These are phyloP conservation scores for Ploceus nigricollis DNA, from an alignment of 2,113 vertebrate genomes.

Conservation along the genomic window DNA sequence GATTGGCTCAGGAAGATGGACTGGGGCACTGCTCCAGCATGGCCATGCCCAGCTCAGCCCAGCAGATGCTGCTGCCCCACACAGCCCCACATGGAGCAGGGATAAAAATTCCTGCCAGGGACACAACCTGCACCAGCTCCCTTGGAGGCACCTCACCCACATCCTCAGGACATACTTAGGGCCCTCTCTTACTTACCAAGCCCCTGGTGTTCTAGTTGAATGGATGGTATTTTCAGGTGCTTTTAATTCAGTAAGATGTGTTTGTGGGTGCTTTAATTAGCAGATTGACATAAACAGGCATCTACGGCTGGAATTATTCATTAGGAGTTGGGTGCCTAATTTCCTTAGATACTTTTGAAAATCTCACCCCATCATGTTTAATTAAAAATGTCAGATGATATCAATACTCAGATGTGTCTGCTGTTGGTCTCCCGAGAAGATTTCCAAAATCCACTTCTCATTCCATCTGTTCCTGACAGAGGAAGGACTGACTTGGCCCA, in stretches of 20 bases:
- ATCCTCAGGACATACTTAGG: not conserved
- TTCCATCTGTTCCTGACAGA: slow-evolving; percentile 58
- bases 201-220: not conserved
- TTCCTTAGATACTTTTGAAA: slow-evolving; percentile 62
- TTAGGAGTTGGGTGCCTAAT: slow-evolving; percentile 63
- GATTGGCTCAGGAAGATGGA: not conserved
- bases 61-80: fast-evolving
- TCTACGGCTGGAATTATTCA: slow-evolving; percentile 56
- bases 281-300: slow-evolving; percentile 59
- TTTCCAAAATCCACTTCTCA: slow-evolving; percentile 57
- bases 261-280: slow-evolving; percentile 66
- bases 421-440: slow-evolving; percentile 46
- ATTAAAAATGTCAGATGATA: slow-evolving; percentile 64
- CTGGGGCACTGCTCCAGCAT: fast-evolving
- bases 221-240: not conserved
- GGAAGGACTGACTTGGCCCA: slow-evolving; percentile 46
- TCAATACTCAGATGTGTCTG: slow-evolving; percentile 51
- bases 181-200: not conserved
- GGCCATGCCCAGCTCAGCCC: not conserved
- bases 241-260: slow-evolving; percentile 18
- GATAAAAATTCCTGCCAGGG: not conserved
- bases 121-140: not conserved
- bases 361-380: slow-evolving; percentile 58
- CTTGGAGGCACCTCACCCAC: not conserved
- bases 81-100: fast-evolving